Evolutionary conservation across 2,113 vertebrate species (phyloP).

Genomic region (Vulpes lagopus): DNA sequence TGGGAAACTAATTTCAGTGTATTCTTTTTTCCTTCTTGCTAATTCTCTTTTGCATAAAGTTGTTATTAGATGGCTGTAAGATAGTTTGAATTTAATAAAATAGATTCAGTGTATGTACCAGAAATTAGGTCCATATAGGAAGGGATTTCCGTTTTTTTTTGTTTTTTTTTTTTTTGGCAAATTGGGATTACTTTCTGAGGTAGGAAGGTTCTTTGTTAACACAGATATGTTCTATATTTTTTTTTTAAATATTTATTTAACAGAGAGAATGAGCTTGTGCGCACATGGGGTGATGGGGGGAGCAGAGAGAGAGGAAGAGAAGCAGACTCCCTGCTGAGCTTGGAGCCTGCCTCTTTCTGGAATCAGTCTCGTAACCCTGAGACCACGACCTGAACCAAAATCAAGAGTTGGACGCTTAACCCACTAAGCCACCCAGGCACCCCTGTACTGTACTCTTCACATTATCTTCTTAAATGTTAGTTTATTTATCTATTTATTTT

Average conservation of each 20-base stretch:
- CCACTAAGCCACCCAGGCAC: not conserved
- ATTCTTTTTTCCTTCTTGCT: slow-evolving; percentile 26
- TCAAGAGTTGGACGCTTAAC: not conserved
- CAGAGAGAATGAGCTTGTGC: not conserved
- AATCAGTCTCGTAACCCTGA: not conserved
- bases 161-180: not conserved
- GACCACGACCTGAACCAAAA: not conserved
- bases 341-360: not conserved
- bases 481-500: not conserved
- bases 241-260: not conserved
- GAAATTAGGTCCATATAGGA: not conserved
- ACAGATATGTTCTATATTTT: not conserved
- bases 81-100: slow-evolving; percentile 22
- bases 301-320: not conserved
- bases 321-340: not conserved
- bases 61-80: not conserved
- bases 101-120: not conserved
- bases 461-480: not conserved
- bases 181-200: not conserved
- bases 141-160: not conserved
- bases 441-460: not conserved
- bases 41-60: not conserved
- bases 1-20: not conserved
- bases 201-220: not conserved
- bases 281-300: too few relatives aligned